Evolutionary conservation across 2,113 vertebrate genomes (phyloP), one percentile per base, ranked within the genome.

Genomic region (Sorex araneus): DNA sequence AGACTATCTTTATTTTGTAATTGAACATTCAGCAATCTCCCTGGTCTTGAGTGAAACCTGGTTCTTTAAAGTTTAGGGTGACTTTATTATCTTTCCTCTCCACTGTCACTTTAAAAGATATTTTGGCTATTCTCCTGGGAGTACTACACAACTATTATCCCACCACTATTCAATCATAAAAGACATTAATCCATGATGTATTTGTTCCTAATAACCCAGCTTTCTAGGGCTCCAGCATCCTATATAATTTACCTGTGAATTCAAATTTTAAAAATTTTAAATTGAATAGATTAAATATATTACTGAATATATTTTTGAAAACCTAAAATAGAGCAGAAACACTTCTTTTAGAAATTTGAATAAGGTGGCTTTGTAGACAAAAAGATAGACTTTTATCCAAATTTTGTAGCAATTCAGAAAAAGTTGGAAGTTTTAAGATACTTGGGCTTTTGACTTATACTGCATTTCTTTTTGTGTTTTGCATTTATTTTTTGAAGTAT

Each of bases 261-360:
- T 76, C 27, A 67, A 0, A 7, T 83, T 87, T 82, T 16, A 54
- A 54, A 54, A 16, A 67, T 73, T 74, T 3, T 18, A 69, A 67
- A 27, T 94, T 36, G 27, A 69, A 73, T 84, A 30, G 77, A 73
- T 85, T 71, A 40, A 84, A 60, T 50, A 32, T 28, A 36, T 73
- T 81, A 32, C 84, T 28, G 80, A 88, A 50, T 78, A 84, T 21
- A 88, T 34, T 69, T 67, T 18, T 5, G 34, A 92, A 32, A 69
- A 73, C 1, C 11, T 69, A 66, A 43, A 34, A 47, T 76, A 69
- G 30, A 32, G n/a, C 25, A 76, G 11, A 1, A 74, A 64, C 28
- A 92, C 6, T 54, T 84, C 19, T 73, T 50, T 19, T 69, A 36
- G 7, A 84, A 69, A 4, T 4, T 64, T 57, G 10, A 6, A 28